phyloP scores from a whole-genome alignment of 2,888 invertebrate species.

The Blastobasis lacticolella region DNA sequence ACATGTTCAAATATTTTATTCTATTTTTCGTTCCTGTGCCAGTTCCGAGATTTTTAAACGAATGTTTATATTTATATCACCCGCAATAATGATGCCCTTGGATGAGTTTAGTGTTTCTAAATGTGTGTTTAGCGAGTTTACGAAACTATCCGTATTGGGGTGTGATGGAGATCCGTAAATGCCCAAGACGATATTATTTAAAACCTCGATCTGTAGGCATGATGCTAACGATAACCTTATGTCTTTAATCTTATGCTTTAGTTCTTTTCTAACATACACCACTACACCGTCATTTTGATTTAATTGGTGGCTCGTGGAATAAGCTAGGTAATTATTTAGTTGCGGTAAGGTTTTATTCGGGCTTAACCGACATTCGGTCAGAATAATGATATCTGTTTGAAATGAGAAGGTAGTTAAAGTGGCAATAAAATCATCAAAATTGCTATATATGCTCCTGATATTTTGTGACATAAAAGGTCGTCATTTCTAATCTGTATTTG shows the following conservation, averaged over 20 bases:
- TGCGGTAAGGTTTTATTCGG: no score
- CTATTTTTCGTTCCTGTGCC: not conserved
- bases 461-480: not conserved
- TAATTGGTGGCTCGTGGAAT: no score
- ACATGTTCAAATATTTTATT: not conserved
- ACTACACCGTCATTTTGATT: no score
- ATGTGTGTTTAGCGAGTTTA: not conserved
- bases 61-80: conserved; percentile 1
- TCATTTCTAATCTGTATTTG: not conserved
- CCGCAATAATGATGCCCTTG: not conserved
- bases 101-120: not conserved
- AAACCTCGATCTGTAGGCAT: no score
- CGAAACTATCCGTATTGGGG: not conserved
- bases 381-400: not conserved
- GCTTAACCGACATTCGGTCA: no score
- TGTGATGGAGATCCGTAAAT: no score
- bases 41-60: not conserved
- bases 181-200: no score
- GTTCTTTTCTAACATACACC: no score
- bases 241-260: no score
- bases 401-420: not conserved
- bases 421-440: not conserved
- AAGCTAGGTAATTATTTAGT: no score
- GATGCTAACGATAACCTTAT: no score
- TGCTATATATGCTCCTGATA: not conserved